These are phyloP conservation scores for Oppia nitens DNA, from an alignment of 1,140 invertebrate species.

Conservation along the genomic window DNA sequence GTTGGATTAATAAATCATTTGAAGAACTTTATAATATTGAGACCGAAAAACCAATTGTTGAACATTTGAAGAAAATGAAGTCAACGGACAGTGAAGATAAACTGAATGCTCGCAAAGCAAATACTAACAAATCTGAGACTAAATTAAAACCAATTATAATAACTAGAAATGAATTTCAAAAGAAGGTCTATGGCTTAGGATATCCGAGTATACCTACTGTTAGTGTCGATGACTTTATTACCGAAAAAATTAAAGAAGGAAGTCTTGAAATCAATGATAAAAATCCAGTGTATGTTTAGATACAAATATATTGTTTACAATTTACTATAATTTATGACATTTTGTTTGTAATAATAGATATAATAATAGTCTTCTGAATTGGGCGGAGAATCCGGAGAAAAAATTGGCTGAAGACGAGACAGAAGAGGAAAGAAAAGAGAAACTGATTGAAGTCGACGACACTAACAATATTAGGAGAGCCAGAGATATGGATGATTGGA, in stretches of 20 bases:
- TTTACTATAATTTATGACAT: background rate
- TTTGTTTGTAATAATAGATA: conserved; percentile 3
- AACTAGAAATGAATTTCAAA: conserved; percentile 69
- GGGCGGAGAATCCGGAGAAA: conserved; percentile 17
- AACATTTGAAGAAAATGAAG: conserved; percentile 29
- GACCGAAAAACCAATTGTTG: conserved; percentile 23
- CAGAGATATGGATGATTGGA: conserved; percentile 22
- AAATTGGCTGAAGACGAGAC: conserved; percentile 18
- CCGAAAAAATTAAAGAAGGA: conserved; percentile 37
- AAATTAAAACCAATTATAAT: conserved; percentile 80
- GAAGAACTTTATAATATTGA: conserved; percentile 49
- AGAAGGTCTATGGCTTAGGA: conserved; percentile 78
- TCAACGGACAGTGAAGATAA: conserved; percentile 4
- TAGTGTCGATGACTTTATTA: conserved; percentile 93
- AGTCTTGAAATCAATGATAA: conserved; percentile 5
- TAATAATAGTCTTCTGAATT: conserved; percentile 17
- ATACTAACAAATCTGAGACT: conserved; percentile 8
- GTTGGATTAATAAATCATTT: conserved; percentile 49
- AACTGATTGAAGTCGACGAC: conserved; percentile 57
- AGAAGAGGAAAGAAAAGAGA: conserved; percentile 48
- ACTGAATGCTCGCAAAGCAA: background rate
- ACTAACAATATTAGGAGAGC: conserved; percentile 19
- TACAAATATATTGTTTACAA: background rate
- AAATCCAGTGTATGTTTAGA: conserved; percentile 11
- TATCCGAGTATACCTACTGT: conserved; percentile 82